Evolutionary conservation across 2,797 vertebrate species (phyloP).

Genomic region (Amphiprion clarkii): DNA sequence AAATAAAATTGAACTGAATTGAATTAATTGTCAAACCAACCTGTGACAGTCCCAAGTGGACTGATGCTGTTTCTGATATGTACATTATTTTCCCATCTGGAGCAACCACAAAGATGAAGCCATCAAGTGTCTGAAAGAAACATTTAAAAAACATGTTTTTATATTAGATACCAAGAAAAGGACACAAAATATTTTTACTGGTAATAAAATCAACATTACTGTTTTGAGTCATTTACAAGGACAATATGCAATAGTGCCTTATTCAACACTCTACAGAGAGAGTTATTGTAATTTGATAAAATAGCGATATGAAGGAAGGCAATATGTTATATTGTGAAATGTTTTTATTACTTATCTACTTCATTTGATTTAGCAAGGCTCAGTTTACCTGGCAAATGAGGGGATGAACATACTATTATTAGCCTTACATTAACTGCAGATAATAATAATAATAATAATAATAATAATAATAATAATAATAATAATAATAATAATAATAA

Average conservation of each 20-base stretch:
- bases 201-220: not conserved
- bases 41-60: conserved; percentile 97
- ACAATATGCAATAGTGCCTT: not conserved
- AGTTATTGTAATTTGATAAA: not conserved
- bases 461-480: not conserved
- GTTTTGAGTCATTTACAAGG: not conserved
- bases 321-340: too few species aligned
- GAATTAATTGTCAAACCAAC: conserved; percentile 72
- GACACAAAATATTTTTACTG: not conserved
- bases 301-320: not conserved
- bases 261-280: not conserved
- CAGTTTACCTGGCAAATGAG: not conserved
- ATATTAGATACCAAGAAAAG: not conserved
- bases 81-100: conserved; percentile 99
- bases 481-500: not conserved
- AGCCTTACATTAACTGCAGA: not conserved
- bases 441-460: not conserved
- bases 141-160: not conserved
- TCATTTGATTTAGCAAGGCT: too few species aligned
- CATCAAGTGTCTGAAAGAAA: conserved; percentile 91
- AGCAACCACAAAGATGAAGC: conserved; percentile 98
- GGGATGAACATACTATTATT: not conserved
- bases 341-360: not conserved
- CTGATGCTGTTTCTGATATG: conserved; percentile 97
- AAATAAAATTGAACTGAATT: too few species aligned